phyloP scores from a whole-genome alignment of 2,797 vertebrate species.

The Fratercula arctica region DNA sequence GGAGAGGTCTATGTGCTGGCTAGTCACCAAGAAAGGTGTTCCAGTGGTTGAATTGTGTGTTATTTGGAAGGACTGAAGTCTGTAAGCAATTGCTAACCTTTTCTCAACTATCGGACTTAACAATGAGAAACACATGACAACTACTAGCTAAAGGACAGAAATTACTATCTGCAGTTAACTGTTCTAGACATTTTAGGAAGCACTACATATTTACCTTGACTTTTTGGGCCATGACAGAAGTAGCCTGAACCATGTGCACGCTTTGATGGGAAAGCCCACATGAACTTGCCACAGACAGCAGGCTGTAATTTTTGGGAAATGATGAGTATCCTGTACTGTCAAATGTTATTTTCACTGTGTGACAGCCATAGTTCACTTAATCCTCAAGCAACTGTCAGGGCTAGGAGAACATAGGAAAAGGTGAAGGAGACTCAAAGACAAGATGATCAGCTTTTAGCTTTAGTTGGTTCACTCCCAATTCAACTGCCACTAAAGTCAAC shows the following conservation, averaged over 20 bases:
- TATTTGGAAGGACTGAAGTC: neutral
- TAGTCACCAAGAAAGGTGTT: neutral
- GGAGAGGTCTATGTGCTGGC: neutral
- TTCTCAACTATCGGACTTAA: neutral
- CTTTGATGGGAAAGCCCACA: neutral
- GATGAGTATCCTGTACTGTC: neutral
- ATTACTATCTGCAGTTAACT: neutral
- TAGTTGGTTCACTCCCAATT: neutral
- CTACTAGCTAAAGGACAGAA: neutral
- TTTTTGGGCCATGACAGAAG: neutral
- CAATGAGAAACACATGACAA: neutral
- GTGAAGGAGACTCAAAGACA: neutral
- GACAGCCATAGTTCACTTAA: neutral
- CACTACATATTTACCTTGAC: neutral
- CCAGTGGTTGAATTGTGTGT: neutral
- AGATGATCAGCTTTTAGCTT: neutral
- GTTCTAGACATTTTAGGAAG: neutral
- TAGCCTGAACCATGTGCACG: neutral
- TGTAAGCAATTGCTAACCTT: neutral
- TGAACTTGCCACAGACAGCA: neutral
- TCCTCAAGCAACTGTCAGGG: neutral
- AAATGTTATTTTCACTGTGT: neutral
- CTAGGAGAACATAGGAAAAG: neutral
- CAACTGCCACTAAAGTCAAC: neutral
- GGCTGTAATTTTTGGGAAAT: neutral